Conservation (phyloP, 2,113 vertebrate species). For the Eira barbara region DNA sequence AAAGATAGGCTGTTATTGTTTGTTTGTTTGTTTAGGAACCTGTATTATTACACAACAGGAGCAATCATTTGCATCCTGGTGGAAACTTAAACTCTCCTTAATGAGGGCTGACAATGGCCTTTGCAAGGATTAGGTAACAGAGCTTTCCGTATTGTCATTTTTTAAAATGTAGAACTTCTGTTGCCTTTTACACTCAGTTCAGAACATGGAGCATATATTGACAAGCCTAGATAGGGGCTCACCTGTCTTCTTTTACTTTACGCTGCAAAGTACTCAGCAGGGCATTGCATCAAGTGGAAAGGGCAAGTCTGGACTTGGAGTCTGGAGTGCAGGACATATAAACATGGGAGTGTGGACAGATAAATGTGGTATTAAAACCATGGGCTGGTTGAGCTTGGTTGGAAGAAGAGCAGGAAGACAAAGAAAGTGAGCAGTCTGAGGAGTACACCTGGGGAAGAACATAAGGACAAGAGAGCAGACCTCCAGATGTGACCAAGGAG, state of each 20-base stretch:
- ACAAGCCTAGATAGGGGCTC: not conserved
- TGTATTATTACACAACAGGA: not conserved
- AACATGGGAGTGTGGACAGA: not conserved
- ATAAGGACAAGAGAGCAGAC: not conserved
- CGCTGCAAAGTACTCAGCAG: not conserved
- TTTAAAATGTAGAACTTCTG: not conserved
- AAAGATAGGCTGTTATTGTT: not conserved
- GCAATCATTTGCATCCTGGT: not conserved
- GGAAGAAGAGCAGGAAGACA: not conserved
- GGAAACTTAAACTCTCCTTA: rapidly evolving
- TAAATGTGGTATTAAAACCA: not conserved
- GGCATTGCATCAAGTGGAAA: not conserved
- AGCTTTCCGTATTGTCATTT: not conserved
- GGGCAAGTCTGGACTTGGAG: not conserved
- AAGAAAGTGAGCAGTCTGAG: not conserved
- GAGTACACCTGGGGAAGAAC: not conserved
- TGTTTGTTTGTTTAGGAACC: not conserved
- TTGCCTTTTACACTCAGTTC: not conserved
- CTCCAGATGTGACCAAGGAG: not conserved
- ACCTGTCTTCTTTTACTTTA: not conserved
- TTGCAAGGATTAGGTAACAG: not conserved
- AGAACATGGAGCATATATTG: not conserved
- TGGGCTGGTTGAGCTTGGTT: not conserved
- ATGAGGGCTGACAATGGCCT: not conserved
- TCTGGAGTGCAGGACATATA: not conserved